Base-by-base conservation (phyloP, 2,113 vertebrate species). In the Tachuris rubrigastra region DNA sequence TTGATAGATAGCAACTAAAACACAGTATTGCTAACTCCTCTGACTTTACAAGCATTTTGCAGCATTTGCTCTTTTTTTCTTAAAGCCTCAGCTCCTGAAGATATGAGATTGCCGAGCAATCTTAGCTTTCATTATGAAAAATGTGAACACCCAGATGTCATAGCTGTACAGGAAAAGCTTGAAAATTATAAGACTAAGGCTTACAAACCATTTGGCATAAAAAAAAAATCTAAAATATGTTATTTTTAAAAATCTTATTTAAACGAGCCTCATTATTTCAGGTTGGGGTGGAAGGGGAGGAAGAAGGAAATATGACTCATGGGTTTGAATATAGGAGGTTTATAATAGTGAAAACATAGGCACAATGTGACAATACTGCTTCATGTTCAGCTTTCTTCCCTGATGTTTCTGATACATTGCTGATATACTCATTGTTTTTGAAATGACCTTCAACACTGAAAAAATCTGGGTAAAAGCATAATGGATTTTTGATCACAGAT, bases 111-210 rank as follows among this genome's bases (percentile, higher is more conserved):
- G 55, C 46, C 1, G 1, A 53, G 33, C 35, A 82, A 37, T 67
- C 58, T 93, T 71, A 37, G n/a, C 44, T 73, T 90, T 88, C 71
- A 16, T 65, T 71, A 66, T 78, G 77, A 94, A 89, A 94, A 93
- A 87, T 47, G 25, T 17, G 31, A 80, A 66, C 35, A 49, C 44
- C 66, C 78, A 42, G 25, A 30, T 60, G 80, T 74, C 42, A 66
- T 49, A 80, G 8, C 8, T 84, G 35, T 50, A 81, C 60, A 75
- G 60, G 25, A 44, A 82, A 85, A 50, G 27, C 33, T 59, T 73
- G 41, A 65, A 95, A 93, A 78, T 60, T 5, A 59, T 53, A 93
- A 68, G 23, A 25, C 44, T 67, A 52, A 56, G 20, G 44, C 24
- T 87, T 87, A 68, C 55, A 79, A 85, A 59, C 8, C 22, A 37